Base-by-base conservation (phyloP, 2,888 invertebrate species). In the Petrolisthes cinctipes region DNA sequence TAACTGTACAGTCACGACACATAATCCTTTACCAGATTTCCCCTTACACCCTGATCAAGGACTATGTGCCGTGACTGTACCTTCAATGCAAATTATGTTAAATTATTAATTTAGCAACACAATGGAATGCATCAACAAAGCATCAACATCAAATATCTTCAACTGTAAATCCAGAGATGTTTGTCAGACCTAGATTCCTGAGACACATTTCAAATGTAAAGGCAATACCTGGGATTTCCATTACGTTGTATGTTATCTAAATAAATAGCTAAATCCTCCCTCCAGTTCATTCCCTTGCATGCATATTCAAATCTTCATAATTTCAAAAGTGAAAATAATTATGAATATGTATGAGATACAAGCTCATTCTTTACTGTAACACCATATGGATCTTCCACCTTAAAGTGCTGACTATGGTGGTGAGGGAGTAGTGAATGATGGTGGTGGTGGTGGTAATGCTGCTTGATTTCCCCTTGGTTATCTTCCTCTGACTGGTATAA, bases 311-410 rank as follows among this genome's bases (percentile, higher is more conserved):
- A 79, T 54, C n/a, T 71, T 20, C 23, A 79, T 11, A 20, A 7
- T 20, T 79, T 37, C 37, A 6, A 51, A 37, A 83, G 75, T 37
- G 37, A 37, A 37, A 37, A 37, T n/a, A n/a, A 17, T 71, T n/a
- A 20, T 71, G 20, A 7, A 71, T n/a, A n/a, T n/a, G 71, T n/a
- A 14, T 71, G 17, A n/a, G 71, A 6, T 14, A 68, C 76, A 5
- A 79, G 17, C 79, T 76, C 76, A 56, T 79, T 68, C 56, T 78
- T 23, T 66, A 79, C 68, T 57, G 79, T 85, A 17, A 85, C 23
- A 54, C 53, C 54, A 75, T n/a, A 20, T 66, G 79, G 54, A 79
- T 37, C 14, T 51, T 68, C 68, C 54, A 79, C 68, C 17, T 53
- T 4, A n/a, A 54, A 56, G 79, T n/a, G 17, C 68, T 53, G 68